phyloP scores from a whole-genome alignment of 2,113 vertebrate species.

The Dasyurus viverrinus region DNA sequence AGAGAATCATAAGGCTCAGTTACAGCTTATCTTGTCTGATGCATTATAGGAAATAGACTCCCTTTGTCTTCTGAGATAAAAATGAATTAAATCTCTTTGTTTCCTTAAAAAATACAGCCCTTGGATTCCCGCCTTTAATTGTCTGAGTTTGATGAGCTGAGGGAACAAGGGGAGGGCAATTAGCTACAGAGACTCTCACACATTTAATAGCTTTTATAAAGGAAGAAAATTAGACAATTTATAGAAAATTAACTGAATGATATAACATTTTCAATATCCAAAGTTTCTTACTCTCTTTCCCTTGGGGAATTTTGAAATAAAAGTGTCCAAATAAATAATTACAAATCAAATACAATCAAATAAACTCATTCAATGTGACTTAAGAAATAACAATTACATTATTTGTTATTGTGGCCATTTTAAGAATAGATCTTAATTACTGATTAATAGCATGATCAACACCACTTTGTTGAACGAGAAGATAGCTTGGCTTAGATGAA shows the following conservation, averaged over 20 bases:
- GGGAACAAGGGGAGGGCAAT: neutral
- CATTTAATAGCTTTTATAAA: neutral
- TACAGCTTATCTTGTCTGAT: neutral
- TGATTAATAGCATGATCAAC: neutral
- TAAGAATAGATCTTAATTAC: neutral
- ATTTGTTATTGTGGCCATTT: neutral
- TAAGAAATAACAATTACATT: neutral
- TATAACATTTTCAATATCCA: neutral
- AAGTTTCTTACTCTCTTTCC: neutral
- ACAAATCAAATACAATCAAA: neutral
- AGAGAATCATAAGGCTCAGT: neutral
- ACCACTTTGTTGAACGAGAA: neutral
- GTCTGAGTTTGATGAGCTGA: slow-evolving; percentile 7
- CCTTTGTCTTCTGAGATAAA: neutral
- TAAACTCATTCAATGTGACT: neutral
- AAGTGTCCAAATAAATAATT: neutral
- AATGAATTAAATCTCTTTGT: neutral
- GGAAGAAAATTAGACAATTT: neutral
- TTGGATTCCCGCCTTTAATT: neutral
- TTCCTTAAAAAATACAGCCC: neutral
- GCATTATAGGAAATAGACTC: neutral
- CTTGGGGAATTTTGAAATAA: neutral
- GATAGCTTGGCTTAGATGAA: neutral
- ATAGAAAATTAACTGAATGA: neutral
- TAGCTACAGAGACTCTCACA: neutral